Base-by-base conservation (phyloP, 2,888 invertebrate genomes). In the Ennomos erosarius region DNA sequence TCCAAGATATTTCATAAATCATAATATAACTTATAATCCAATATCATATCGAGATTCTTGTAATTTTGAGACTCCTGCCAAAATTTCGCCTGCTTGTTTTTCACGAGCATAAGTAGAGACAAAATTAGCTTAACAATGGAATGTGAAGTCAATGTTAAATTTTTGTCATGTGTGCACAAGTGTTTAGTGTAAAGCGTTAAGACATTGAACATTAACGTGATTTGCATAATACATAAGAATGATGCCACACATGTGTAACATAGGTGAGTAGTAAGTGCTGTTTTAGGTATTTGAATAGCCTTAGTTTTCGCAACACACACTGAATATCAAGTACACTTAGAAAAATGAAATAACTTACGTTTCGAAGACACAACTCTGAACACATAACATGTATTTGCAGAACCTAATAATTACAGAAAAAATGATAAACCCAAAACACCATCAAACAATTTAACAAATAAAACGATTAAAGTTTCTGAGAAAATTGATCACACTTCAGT, bases 161-260 rank as follows among this genome's bases (percentile, higher is more conserved):
- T 57, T 58, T 64, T 60, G 57, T 53, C 40, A 37, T 61, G 54
- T 65, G 51, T 64, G 52, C 53, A 59, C 69, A 69, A 55, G 50
- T 64, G 64, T 60, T 62, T 54, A 61, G 47, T 26, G 26, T 52
- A 8, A 62, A 55, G 45, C 16, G 36, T 48, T 38, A 26, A 53
- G 53, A 50, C 59, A 56, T 51, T 50, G 49, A 42, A 50, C 35
- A 47, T 49, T 55, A 49, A 55, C 50, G 55, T 57, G 63, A 65
- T 66, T 66, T 63, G 61, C 65, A 64, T 62, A 64, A 63, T 59
- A 59, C 62, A 62, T 57, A 62, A 57, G 53, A 55, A 47, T 56
- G 26, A 47, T 52, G 42, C 42, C 47, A 51, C 50, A 35, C 36
- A 43, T 45, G 40, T 47, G 42, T 38, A 47, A 55, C 51, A 26